phyloP scores from a whole-genome alignment of 1,140 invertebrate genomes.

The Nomia melanderi region DNA sequence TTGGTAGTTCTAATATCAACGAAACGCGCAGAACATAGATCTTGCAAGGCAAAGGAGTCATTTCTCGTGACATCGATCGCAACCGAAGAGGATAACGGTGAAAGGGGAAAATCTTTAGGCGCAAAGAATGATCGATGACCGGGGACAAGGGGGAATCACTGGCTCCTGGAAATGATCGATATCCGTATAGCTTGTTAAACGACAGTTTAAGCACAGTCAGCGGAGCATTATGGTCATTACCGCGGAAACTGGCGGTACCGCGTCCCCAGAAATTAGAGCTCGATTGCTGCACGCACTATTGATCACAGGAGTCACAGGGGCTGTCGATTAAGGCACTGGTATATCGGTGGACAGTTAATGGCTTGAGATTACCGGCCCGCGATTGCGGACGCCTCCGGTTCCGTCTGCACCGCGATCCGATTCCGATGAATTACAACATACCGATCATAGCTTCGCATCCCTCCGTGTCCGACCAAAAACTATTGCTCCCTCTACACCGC shows the following conservation, averaged over 20 bases:
- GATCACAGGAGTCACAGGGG: conserved; percentile 50
- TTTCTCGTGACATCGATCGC: no score
- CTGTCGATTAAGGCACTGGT: conserved; percentile 53
- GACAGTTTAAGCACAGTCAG: conserved; percentile 58
- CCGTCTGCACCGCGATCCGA: conserved; percentile 43
- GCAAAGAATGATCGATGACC: background rate
- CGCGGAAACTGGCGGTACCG: conserved; percentile 47
- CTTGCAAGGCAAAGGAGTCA: no score
- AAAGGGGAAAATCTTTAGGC: background rate
- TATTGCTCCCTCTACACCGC: no score
- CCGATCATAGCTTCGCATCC: conserved; percentile 13
- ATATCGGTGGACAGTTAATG: conserved; percentile 54
- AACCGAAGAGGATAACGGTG: no score
- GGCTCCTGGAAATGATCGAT: conserved; percentile 49
- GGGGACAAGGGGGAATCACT: conserved; percentile 18
- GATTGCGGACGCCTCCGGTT: conserved; percentile 35
- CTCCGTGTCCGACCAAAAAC: background rate
- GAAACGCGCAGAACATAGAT: no score
- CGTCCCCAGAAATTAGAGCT: conserved; percentile 51
- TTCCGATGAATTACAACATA: conserved; percentile 53
- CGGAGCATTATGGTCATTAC: conserved; percentile 49
- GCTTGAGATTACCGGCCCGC: conserved; percentile 50
- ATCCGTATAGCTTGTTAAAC: conserved; percentile 62
- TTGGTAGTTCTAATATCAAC: no score
- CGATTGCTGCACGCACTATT: conserved; percentile 51